These are phyloP conservation scores for Chrysemys picta DNA, from an alignment of 2,113 vertebrate genomes.

Conservation along the genomic window DNA sequence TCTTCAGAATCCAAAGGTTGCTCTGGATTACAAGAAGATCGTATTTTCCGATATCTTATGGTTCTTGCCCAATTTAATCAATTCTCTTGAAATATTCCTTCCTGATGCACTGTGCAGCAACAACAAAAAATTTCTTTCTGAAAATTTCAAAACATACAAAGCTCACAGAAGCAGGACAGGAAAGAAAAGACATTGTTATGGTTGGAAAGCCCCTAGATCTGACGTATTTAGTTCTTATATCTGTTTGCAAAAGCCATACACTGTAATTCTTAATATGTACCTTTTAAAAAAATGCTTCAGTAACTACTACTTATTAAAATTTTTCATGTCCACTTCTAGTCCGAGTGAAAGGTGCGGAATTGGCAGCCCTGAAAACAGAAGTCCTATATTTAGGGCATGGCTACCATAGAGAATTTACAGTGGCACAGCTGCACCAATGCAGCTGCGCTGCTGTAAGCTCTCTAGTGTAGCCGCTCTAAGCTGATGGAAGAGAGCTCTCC, in stretches of 20 bases:
- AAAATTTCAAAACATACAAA: conserved; percentile 1
- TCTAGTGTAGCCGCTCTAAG: too few relatives aligned
- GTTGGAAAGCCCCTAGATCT: neutral
- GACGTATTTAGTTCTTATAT: conserved; percentile 21
- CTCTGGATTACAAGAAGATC: neutral
- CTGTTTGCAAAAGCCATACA: conserved; percentile 22
- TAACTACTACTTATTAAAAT: neutral
- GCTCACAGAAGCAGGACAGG: neutral
- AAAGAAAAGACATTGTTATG: conserved; percentile 24
- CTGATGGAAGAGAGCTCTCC: too few relatives aligned
- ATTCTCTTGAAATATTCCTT: neutral
- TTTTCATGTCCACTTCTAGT: neutral
- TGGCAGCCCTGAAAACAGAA: neutral
- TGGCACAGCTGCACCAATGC: too few relatives aligned
- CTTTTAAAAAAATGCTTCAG: conserved; percentile 22
- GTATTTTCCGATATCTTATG: neutral
- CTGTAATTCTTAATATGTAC: neutral
- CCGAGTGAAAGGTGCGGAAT: neutral
- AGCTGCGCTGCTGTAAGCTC: too few relatives aligned
- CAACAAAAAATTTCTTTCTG: neutral
- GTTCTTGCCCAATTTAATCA: neutral
- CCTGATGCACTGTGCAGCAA: neutral
- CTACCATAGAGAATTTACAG: too few relatives aligned
- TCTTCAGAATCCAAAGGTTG: neutral
- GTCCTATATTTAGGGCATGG: neutral